Percentiles rank a stretch among this genome's conserved stretches.
phyloP scores from a whole-genome alignment of 2,113 vertebrate genomes.

The Aspidoscelis tigris region DNA sequence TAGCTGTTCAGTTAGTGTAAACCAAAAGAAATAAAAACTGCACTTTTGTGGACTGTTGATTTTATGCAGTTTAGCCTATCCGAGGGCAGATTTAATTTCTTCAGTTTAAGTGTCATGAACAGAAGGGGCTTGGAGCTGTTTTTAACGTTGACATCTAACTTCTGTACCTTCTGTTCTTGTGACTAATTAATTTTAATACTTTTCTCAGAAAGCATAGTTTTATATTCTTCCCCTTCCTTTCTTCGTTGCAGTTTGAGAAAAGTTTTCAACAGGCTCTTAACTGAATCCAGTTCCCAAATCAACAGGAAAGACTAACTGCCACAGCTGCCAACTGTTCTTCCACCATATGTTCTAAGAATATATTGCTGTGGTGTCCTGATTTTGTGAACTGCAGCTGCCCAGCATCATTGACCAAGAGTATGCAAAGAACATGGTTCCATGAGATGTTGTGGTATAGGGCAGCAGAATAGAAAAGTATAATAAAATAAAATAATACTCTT shows the following conservation, averaged over 20 bases:
- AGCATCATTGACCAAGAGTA: neutral
- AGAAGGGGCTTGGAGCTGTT: neutral
- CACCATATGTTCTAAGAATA: too few species aligned
- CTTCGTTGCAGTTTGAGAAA: constrained; percentile 2
- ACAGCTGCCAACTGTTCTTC: too few species aligned
- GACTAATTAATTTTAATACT: neutral
- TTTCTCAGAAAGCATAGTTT: constrained; percentile 2
- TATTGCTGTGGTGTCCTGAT: neutral
- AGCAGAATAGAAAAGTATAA: too few species aligned
- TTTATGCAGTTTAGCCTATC: neutral
- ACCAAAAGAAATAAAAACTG: neutral
- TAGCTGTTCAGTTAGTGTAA: neutral
- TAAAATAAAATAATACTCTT: neutral
- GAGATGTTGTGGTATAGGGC: too few species aligned
- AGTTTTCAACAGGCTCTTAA: constrained; percentile 9
- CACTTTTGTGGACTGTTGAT: neutral
- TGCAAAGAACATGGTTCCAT: neutral
- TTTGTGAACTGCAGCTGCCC: neutral
- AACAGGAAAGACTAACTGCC: constrained; percentile 11
- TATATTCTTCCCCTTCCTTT: constrained; percentile 11
- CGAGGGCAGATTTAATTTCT: neutral
- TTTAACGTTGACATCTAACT: constrained; percentile 1
- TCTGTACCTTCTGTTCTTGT: constrained; percentile 7
- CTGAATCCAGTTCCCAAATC: constrained; percentile 14
- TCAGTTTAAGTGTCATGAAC: neutral